Percentiles rank a stretch among this genome's conserved stretches.
phyloP scores from a whole-genome alignment of 2,113 vertebrate species.

The Myiopsitta monachus region DNA sequence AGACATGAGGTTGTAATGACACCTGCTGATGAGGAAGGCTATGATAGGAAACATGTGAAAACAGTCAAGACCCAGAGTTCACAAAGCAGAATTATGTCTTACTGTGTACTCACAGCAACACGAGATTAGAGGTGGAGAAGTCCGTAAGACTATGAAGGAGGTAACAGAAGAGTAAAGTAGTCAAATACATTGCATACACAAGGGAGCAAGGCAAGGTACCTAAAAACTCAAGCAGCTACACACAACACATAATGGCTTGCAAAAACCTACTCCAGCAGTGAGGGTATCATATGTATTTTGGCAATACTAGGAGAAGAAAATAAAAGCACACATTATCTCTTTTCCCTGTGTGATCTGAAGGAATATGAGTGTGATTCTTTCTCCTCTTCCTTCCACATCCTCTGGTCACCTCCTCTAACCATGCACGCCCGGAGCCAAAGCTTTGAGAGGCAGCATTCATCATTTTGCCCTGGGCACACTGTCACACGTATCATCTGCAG shows the following conservation, averaged over 20 bases:
- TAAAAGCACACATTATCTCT: neutral
- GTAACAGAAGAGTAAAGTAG: neutral
- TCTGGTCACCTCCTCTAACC: neutral
- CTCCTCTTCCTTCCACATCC: neutral
- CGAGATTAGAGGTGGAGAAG: neutral
- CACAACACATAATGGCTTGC: neutral
- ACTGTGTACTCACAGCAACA: neutral
- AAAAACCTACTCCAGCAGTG: neutral
- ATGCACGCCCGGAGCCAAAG: neutral
- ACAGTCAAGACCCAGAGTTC: neutral
- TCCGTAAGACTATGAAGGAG: neutral
- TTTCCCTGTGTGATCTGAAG: neutral
- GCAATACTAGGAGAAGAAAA: neutral
- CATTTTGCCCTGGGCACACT: accelerated
- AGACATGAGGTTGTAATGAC: neutral
- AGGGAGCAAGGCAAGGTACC: neutral
- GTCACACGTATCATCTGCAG: accelerated
- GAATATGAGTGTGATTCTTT: neutral
- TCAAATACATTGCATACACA: neutral
- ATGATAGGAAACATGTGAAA: accelerated
- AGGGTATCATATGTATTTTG: neutral
- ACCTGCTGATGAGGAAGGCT: neutral
- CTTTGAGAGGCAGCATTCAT: neutral
- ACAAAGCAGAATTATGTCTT: neutral
- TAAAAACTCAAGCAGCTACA: neutral